Conservation (phyloP, 2,888 invertebrate species). For the Phyllotreta striolata region DNA sequence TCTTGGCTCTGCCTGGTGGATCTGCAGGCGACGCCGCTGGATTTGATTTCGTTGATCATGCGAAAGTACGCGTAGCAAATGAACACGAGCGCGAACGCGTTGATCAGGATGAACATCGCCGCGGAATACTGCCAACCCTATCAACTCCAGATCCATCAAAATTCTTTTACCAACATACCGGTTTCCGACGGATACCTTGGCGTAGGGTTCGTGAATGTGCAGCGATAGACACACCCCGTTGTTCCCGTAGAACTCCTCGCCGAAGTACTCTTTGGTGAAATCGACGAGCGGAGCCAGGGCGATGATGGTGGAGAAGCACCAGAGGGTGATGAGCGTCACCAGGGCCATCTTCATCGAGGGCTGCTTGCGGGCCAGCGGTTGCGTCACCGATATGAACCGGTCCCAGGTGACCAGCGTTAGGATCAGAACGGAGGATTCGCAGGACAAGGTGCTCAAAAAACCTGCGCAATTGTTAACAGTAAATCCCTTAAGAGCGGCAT, state of each 20-base stretch:
- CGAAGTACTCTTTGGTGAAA: slow-evolving; percentile 63
- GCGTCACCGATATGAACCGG: slow-evolving; percentile 68
- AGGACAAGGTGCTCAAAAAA: slow-evolving; percentile 67
- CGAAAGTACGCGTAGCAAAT: slow-evolving; percentile 66
- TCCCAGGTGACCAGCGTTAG: slow-evolving; percentile 70
- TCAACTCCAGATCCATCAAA: slow-evolving; percentile 39
- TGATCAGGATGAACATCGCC: slow-evolving; percentile 65
- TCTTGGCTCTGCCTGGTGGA: slow-evolving; percentile 68
- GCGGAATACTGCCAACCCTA: slow-evolving; percentile 70
- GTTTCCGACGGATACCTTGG: slow-evolving; percentile 56
- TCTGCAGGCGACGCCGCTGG: slow-evolving; percentile 66
- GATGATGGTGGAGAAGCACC: slow-evolving; percentile 63
- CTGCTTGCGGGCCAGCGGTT: slow-evolving; percentile 62
- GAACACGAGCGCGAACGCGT: slow-evolving; percentile 65
- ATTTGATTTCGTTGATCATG: slow-evolving; percentile 67
- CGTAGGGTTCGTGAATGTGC: slow-evolving; percentile 69
- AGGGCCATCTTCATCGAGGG: slow-evolving; percentile 61
- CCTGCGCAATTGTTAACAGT: too few relatives aligned
- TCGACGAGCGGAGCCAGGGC: slow-evolving; percentile 63
- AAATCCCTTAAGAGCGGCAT: too few relatives aligned
- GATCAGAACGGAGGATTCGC: slow-evolving; percentile 69
- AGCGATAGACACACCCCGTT: slow-evolving; percentile 69
- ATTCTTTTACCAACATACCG: neutral
- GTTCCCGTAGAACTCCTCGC: slow-evolving; percentile 66
- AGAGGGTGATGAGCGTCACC: slow-evolving; percentile 62